Percentiles rank a stretch among this genome's conserved stretches.
These are phyloP conservation scores for Idaea aversata DNA, from an alignment of 2,888 invertebrate species.

Conservation along the genomic window DNA sequence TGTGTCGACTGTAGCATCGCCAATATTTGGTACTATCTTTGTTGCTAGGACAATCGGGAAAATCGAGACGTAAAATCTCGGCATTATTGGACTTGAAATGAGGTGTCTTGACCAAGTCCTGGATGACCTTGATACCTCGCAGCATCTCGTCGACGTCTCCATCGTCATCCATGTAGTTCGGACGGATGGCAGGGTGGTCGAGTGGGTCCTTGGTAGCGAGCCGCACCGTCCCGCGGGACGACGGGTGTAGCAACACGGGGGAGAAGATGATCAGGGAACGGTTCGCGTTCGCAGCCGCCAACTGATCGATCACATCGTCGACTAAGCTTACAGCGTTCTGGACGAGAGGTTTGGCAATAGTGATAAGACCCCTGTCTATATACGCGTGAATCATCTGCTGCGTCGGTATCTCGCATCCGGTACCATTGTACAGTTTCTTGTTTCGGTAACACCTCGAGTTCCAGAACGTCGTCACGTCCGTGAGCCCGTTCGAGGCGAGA, in stretches of 20 bases:
- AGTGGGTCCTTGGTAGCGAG: conserved; percentile 44
- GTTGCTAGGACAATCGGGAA: conserved; percentile 42
- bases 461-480: conserved; percentile 44
- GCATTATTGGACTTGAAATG: conserved; percentile 36
- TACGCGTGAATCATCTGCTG: conserved; percentile 49
- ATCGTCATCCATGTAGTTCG: conserved; percentile 48
- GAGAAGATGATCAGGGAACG: conserved; percentile 39
- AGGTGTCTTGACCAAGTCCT: conserved; percentile 39
- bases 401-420: conserved; percentile 48
- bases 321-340: conserved; percentile 30
- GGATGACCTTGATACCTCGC: conserved; percentile 41
- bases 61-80: conserved; percentile 32
- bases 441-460: conserved; percentile 55
- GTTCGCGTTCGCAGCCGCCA: conserved; percentile 35
- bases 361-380: conserved; percentile 34
- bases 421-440: conserved; percentile 28
- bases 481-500: conserved; percentile 50
- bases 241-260: conserved; percentile 44
- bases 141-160: conserved; percentile 47
- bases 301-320: conserved; percentile 36
- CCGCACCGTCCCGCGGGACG: conserved; percentile 47
- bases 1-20: conserved; percentile 54
- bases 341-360: conserved; percentile 24
- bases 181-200: conserved; percentile 41
- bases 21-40: conserved; percentile 38